Evolutionary conservation across 2,797 vertebrate species (phyloP), one percentile per base, ranked within the genome.

Genomic region (Coreius guichenoti): DNA sequence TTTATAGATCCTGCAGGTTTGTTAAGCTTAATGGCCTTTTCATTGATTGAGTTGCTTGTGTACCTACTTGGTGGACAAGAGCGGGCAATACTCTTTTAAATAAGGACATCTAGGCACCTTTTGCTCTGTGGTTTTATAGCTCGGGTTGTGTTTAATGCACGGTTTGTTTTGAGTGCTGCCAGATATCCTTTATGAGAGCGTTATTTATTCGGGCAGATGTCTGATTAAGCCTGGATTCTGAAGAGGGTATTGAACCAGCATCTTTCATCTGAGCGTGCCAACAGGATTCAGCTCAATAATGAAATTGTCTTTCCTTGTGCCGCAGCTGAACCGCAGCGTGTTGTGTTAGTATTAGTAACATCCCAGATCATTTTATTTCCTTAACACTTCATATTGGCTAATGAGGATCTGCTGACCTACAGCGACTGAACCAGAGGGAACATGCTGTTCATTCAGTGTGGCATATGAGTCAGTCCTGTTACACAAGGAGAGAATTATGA

Each of bases 1-100:
- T 93, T 94, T 93, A 92, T 91, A 88, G 91, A 92, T 80, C 69
- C 90, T 84, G 80, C 83, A 85, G 90, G 91, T 94, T 96, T 94
- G 93, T 95, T 94, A 95, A 94, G 92, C 88, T 88, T 94, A 95
- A 95, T 95, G 93, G 94, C 74, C 89, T 93, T 91, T 91, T 93
- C 93, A 95, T 96, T 92, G 94, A 96, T 94, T 93, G 91, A 89
- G 73, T 82, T 87, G 92, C 90, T 84, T 90, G 90, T 92, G 90
- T 91, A 91, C 73, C 69, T 91, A 90, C 91, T 92, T 68, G 89
- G 79, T 89, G 84, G 89, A 92, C 45, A 76, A 88, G 90, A 92
- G 90, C 88, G 87, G 91, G 90, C 90, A 91, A 93, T 92, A 89
- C 90, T 88, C 77, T 90, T 89, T 90, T 92, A 88, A 91, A 89